Percentiles rank a stretch among this genome's conserved stretches.
phyloP scores from a whole-genome alignment of 1,140 invertebrate species.

The Gyrodactylus salaris region DNA sequence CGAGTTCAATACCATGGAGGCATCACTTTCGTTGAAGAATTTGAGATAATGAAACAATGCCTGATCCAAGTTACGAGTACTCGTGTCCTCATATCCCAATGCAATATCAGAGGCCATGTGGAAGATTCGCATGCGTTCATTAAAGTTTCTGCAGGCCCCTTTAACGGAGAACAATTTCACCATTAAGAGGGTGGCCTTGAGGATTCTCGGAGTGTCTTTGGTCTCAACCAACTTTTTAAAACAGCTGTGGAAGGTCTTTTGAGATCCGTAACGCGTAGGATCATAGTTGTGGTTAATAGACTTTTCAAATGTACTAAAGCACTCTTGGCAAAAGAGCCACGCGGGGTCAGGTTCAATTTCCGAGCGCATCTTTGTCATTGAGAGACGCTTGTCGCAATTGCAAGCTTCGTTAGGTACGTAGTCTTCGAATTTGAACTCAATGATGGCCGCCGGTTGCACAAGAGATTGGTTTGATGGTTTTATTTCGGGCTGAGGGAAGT shows the following conservation, averaged over 20 bases:
- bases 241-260: not conserved
- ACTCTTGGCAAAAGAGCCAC: not conserved
- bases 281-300: not conserved
- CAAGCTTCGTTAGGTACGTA: not conserved
- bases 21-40: not conserved
- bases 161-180: not conserved
- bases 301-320: not conserved
- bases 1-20: not conserved
- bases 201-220: not conserved
- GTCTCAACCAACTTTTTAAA: not conserved
- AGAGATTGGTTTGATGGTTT: too few species aligned
- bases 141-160: not conserved
- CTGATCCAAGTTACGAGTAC: not conserved
- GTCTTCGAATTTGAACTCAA: not conserved
- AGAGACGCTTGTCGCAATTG: not conserved
- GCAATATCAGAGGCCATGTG: not conserved
- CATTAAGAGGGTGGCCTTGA: not conserved
- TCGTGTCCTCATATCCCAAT: not conserved
- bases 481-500: too few species aligned
- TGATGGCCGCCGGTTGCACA: not conserved
- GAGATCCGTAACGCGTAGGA: not conserved
- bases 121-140: not conserved
- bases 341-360: not conserved
- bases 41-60: not conserved
- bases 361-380: not conserved